A percentile compares a stretch with the other conserved stretches of the same genome.
Evolutionary conservation across 1,140 invertebrate species (phyloP).

Genomic region (Drosophila sucinea): DNA sequence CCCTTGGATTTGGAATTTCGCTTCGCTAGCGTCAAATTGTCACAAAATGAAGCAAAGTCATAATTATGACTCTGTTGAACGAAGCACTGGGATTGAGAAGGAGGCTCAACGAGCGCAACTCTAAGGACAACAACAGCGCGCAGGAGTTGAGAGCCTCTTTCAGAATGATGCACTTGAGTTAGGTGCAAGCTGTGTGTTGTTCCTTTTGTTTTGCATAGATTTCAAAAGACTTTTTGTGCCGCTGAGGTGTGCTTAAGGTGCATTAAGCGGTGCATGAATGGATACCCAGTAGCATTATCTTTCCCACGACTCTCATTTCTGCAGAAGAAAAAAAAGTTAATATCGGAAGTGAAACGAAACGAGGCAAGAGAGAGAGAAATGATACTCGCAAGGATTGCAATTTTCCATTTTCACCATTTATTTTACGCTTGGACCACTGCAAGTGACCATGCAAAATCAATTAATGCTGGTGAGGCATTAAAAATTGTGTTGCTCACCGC

Average conservation of each 20-base stretch:
- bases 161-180: slow-evolving; percentile 58
- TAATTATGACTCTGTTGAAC: slow-evolving; percentile 55
- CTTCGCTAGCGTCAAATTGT: slow-evolving; percentile 31
- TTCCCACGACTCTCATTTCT: slow-evolving; percentile 1
- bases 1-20: not conserved
- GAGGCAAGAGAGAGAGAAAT: slow-evolving; percentile 11
- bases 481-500: slow-evolving; percentile 46
- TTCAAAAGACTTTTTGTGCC: slow-evolving; percentile 55
- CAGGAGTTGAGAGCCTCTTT: slow-evolving; percentile 47
- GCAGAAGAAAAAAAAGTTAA: slow-evolving; percentile 45
- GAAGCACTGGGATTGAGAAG: slow-evolving; percentile 22
- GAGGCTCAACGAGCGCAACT: slow-evolving; percentile 31
- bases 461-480: slow-evolving; percentile 49
- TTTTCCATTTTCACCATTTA: slow-evolving; percentile 34
- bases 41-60: slow-evolving; percentile 35
- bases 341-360: slow-evolving; percentile 55
- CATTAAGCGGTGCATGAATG: slow-evolving; percentile 57
- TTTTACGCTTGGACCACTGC: slow-evolving; percentile 41
- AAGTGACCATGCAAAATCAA: slow-evolving; percentile 72
- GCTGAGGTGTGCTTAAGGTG: slow-evolving; percentile 42
- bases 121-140: slow-evolving; percentile 7
- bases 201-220: slow-evolving; percentile 58
- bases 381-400: slow-evolving; percentile 28
- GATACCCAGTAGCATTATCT: too few species aligned
- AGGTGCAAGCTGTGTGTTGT: slow-evolving; percentile 43